A percentile compares a stretch with the other conserved stretches of the same genome.
These are phyloP conservation scores for Lathamus discolor DNA, from an alignment of 2,113 vertebrate genomes.

Conservation along the genomic window DNA sequence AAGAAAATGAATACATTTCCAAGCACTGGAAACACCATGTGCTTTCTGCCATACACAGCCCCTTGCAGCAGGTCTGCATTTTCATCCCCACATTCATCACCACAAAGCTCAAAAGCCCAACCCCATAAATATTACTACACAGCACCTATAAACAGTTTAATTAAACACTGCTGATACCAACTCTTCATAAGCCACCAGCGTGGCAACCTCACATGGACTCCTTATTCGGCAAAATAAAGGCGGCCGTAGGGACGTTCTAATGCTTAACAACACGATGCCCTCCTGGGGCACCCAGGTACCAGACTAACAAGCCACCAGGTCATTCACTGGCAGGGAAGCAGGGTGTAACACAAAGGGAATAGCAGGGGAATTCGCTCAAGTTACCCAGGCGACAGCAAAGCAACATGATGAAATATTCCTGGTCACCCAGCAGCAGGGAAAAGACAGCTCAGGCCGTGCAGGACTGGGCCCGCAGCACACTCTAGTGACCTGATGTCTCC, in stretches of 20 bases:
- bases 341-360: constrained; percentile 68
- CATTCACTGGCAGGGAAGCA: constrained; percentile 42
- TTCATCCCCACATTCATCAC: not conserved
- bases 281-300: constrained; percentile 42
- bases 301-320: constrained; percentile 54
- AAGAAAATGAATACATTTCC: not conserved
- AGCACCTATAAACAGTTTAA: constrained; percentile 41
- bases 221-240: constrained; percentile 50
- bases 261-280: constrained; percentile 5
- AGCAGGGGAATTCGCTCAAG: constrained; percentile 62
- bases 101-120: constrained; percentile 15
- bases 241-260: not conserved
- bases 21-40: not conserved
- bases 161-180: constrained; percentile 60
- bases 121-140: not conserved
- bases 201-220: constrained; percentile 5
- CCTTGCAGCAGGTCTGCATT: not conserved
- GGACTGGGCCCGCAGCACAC: constrained; percentile 84
- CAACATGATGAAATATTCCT: constrained; percentile 60
- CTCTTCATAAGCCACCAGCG: constrained; percentile 42
- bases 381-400: constrained; percentile 72
- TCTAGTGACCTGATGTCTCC: constrained; percentile 75
- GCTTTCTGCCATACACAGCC: not conserved
- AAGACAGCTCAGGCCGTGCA: not conserved
- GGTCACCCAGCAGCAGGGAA: constrained; percentile 16